These are phyloP conservation scores for Carposina sasakii DNA, from an alignment of 1,140 invertebrate genomes.

Conservation along the genomic window DNA sequence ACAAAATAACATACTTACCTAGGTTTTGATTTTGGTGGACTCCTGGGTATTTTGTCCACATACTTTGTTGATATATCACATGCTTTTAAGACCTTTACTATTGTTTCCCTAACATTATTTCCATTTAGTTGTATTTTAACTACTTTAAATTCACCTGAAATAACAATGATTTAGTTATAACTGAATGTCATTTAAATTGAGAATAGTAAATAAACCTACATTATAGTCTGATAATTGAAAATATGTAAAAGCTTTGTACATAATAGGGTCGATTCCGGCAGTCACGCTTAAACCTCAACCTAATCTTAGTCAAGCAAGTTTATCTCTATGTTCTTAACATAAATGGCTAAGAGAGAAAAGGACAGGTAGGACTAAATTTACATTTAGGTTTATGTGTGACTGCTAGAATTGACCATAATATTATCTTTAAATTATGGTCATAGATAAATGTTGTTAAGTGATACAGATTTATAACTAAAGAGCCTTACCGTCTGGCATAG, in stretches of 20 bases:
- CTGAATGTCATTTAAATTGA: background rate
- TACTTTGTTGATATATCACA: conserved; percentile 90
- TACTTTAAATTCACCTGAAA: conserved; percentile 78
- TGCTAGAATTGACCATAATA: too few relatives aligned
- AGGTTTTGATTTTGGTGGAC: conserved; percentile 26
- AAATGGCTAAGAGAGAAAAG: too few relatives aligned
- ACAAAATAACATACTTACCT: conserved; percentile 25
- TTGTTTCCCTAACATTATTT: conserved; percentile 80
- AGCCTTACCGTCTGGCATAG: conserved; percentile 74
- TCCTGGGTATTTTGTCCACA: conserved; percentile 79
- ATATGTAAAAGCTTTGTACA: too few relatives aligned
- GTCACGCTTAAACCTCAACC: too few relatives aligned
- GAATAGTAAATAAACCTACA: conserved; percentile 2
- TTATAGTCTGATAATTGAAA: background rate
- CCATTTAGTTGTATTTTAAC: conserved; percentile 82
- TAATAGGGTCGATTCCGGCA: too few relatives aligned
- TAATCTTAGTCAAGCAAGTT: too few relatives aligned
- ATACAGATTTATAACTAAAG: too few relatives aligned
- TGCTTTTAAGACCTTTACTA: conserved; percentile 83
- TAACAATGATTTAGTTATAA: conserved; percentile 10
- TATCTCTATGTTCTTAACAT: too few relatives aligned
- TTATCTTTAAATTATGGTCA: too few relatives aligned
- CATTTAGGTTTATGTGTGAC: too few relatives aligned
- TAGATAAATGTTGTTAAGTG: background rate
- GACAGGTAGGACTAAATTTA: conserved; percentile 7